These are phyloP conservation scores for Phragmatobia fuliginosa DNA, from an alignment of 2,888 invertebrate genomes.

Conservation along the genomic window DNA sequence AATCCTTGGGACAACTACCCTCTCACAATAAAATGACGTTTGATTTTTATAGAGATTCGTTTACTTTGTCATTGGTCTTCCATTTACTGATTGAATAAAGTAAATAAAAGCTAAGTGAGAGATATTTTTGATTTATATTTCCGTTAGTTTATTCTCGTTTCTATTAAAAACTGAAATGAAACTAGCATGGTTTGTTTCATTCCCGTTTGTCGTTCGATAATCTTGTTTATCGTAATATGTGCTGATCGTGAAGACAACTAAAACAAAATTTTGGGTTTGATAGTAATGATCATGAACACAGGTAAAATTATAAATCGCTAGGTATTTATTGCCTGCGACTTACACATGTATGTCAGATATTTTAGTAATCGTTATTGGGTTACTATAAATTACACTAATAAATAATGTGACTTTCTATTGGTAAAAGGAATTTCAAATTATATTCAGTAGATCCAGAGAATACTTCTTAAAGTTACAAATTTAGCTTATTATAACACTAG, in stretches of 20 bases:
- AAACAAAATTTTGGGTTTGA: background rate
- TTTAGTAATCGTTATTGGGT: too few species aligned
- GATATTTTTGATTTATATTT: background rate
- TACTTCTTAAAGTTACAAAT: too few species aligned
- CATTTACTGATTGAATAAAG: background rate
- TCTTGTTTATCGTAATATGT: background rate
- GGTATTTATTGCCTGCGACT: too few species aligned
- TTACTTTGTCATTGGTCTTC: background rate
- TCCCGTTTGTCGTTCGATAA: background rate
- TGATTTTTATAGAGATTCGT: constrained; percentile 15
- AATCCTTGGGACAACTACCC: constrained; percentile 26
- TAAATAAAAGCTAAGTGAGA: background rate
- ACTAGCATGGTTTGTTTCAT: too few species aligned
- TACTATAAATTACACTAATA: too few species aligned
- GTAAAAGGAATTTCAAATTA: too few species aligned
- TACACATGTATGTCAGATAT: too few species aligned
- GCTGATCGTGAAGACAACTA: background rate
- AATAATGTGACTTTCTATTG: too few species aligned
- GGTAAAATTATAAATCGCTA: background rate
- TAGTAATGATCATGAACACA: background rate
- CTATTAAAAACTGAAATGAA: background rate
- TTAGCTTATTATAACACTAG: too few species aligned
- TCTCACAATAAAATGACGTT: constrained; percentile 24
- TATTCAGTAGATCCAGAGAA: too few species aligned
- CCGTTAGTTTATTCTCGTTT: background rate